Evolutionary conservation across 2,797 vertebrate genomes (phyloP), one percentile per base, ranked within the genome.

Genomic region (Cichlasoma orientale): DNA sequence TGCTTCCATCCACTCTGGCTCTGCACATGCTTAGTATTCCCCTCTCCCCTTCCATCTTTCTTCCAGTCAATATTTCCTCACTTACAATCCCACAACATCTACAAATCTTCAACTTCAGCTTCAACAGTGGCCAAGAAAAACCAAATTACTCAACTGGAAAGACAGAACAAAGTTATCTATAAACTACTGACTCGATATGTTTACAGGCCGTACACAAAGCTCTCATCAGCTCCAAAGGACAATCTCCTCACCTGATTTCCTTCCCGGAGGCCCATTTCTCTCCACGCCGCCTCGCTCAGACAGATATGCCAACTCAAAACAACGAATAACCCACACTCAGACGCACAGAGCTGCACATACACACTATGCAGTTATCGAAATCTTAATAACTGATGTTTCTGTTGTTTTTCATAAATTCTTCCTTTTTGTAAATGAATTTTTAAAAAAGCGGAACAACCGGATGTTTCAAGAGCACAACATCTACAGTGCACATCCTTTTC

Each of bases 401-500:
- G 25, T 13, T 68, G 25, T n/a, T 50, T 50, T 50, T 8, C 41
- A n/a, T 50, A 68, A 50, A 68, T 50, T 50, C 63, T 68, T 50
- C 47, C 18, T n/a, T 50, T 50, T 47, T 29, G 6, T 44, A 68
- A 68, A 50, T 19, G 29, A 23, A 50, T 68, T 50, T 29, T 50
- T 68, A n/a, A 68, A 50, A 68, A 68, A 36, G 13, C 11, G 50
- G 58, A 82, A 25, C 6, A 33, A 56, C 16, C 8, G 3, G 66
- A 72, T 73, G 77, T 74, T 78, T 41, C 31, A 59, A 23, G 56
- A 21, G 80, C 53, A 7, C 58, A 33, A 31, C 19, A 11, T 44
- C 7, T 68, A 77, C 82, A 69, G 72, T 71, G 76, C 86, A 66
- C 36, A 41, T 38, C 47, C 68, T 71, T 77, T 29, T 52, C 70